Percentiles rank a stretch among this genome's conserved stretches.
These are phyloP conservation scores for Actinia equina DNA, from an alignment of 64 coral and sea anemone genomes.

Conservation along the genomic window DNA sequence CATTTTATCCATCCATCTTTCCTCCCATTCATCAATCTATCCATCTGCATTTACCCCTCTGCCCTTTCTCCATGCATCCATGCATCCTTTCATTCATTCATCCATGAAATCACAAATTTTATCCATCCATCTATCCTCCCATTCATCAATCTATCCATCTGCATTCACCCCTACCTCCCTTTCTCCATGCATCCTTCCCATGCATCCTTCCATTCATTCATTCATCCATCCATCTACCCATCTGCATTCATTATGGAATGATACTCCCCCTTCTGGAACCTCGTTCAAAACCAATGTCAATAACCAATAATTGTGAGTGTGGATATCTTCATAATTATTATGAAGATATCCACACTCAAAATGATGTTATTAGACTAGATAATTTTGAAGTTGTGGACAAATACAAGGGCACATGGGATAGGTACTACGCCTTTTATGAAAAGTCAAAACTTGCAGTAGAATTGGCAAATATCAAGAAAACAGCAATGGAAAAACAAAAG, in stretches of 20 bases:
- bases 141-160: too few relatives aligned
- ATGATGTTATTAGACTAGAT: slow-evolving; percentile 53
- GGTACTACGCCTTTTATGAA: slow-evolving; percentile 66
- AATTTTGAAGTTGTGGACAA: slow-evolving; percentile 53
- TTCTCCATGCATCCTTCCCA: background rate
- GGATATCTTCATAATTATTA: too few relatives aligned
- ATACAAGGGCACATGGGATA: slow-evolving; percentile 68
- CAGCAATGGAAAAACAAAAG: slow-evolving; percentile 31
- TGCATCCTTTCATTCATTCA: background rate
- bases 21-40: too few relatives aligned
- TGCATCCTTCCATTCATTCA: background rate
- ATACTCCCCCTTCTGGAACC: too few relatives aligned
- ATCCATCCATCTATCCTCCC: too few relatives aligned
- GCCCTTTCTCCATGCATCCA: background rate
- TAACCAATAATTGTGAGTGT: too few relatives aligned
- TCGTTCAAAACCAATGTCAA: too few relatives aligned
- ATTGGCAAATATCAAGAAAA: slow-evolving; percentile 46
- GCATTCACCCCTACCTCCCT: background rate
- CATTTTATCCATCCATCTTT: too few relatives aligned
- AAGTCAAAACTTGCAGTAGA: slow-evolving; percentile 56
- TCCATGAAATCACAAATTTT: too few relatives aligned
- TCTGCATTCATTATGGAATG: too few relatives aligned
- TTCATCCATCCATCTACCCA: too few relatives aligned
- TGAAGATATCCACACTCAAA: background rate
- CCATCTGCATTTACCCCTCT: too few relatives aligned